These are phyloP conservation scores for Theocolax elegans DNA, from an alignment of 1,140 invertebrate genomes.

Conservation along the genomic window DNA sequence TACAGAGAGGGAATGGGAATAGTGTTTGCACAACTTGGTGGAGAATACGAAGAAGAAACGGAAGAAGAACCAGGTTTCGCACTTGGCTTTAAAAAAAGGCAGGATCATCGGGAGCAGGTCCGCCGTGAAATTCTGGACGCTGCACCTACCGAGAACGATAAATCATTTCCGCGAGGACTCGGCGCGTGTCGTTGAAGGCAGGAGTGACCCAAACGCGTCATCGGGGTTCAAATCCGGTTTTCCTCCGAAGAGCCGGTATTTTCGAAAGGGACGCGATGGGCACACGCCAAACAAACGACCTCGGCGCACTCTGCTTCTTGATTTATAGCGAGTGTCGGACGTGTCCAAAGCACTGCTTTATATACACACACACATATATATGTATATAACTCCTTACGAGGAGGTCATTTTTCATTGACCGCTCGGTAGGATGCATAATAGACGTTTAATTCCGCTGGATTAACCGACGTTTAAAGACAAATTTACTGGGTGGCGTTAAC, in stretches of 20 bases:
- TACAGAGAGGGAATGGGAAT: neutral
- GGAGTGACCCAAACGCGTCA: constrained; percentile 56
- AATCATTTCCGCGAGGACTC: constrained; percentile 48
- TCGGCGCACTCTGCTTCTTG: constrained; percentile 32
- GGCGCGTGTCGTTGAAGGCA: constrained; percentile 57
- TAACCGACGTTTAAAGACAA: constrained; percentile 6
- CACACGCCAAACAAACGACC: constrained; percentile 56
- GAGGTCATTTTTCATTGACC: constrained; percentile 31
- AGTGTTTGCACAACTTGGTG: constrained; percentile 2
- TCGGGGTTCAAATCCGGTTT: too few species aligned
- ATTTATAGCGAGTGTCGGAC: too few species aligned
- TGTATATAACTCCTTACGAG: too few species aligned
- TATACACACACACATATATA: too few species aligned
- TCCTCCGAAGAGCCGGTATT: too few species aligned
- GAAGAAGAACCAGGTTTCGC: constrained; percentile 14
- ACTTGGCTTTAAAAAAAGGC: constrained; percentile 1
- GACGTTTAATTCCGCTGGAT: constrained; percentile 15
- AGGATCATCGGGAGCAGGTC: too few species aligned
- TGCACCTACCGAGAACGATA: constrained; percentile 47
- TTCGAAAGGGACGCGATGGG: constrained; percentile 24
- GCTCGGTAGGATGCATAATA: constrained; percentile 24
- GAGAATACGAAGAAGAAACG: neutral
- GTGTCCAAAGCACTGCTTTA: too few species aligned
- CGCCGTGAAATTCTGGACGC: too few species aligned
- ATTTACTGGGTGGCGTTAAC: neutral